Base-by-base conservation (phyloP, 2,113 vertebrate genomes). In the Eolophus roseicapilla region DNA sequence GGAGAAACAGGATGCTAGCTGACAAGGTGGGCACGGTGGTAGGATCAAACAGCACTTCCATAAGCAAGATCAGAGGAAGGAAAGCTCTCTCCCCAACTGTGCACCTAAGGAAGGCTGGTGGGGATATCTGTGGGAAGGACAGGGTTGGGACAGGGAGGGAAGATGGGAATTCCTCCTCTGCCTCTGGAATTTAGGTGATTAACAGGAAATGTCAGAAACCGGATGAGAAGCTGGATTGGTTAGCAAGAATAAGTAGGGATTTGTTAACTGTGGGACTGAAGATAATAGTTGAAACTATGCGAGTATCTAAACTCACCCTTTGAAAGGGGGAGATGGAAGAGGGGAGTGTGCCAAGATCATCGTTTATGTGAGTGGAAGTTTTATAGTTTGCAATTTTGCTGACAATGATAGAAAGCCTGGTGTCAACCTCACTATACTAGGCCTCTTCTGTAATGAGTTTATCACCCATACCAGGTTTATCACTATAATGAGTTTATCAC, bases 341-440 rank as follows among this genome's bases (percentile, higher is more conserved):
- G 46, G 27, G 3, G 37, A 87, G 19, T 46, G n/a, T 92, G 84
- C 93, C 74, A 91, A 92, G 83, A 79, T 39, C 70, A 85, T 97
- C 4, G 28, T 59, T 97, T 93, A 82, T 88, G 55, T 90, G 49
- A 84, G 79, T 0, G 0, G 0, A 96, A 83, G 69, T 96, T 94
- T 96, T 88, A 93, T 50, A 78, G 64, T 82, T 88, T 83, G 68
- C 88, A 91, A 76, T 96, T 95, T 94, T 95, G 76, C 90, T 95
- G 93, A 95, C 87, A 96, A 55, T 93, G 93, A 96, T 64, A 96
- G 90, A 97, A 95, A 86, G 52, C 64, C 25, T 86, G 68, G 64
- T 62, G 73, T 96, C 86, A 95, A 41, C 33, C 39, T 89, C 6
- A 6, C 74, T 49, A 78, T 81, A 46, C 86, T 82, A 59, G 63